Evolutionary conservation across 2,888 invertebrate genomes (phyloP).

Genomic region (Sminthurinus aureus): DNA sequence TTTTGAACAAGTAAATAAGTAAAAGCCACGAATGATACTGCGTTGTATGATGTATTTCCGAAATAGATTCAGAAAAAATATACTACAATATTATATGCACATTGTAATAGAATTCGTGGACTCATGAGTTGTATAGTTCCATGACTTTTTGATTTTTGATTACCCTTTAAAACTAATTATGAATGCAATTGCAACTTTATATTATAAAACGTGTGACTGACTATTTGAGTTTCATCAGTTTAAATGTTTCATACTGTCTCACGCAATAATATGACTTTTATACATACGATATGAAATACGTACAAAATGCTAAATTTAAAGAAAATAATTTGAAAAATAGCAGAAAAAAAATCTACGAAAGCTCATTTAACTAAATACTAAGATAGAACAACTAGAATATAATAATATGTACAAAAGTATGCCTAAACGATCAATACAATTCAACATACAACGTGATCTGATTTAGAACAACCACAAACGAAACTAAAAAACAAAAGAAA

Average conservation of each 20-base stretch:
- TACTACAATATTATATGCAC: not conserved
- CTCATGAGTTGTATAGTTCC: not conserved
- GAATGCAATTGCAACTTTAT: constrained; percentile 14
- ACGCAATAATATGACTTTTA: not conserved
- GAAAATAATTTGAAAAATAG: not conserved
- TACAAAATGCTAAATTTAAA: not conserved
- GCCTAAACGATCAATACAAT: no score
- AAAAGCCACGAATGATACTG: not conserved
- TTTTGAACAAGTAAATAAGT: not conserved
- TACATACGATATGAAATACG: not conserved
- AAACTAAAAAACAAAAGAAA: no score
- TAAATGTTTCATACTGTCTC: not conserved
- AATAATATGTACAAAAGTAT: no score
- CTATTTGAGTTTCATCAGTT: no score
- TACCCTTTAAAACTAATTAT: not conserved
- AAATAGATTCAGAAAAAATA: not conserved
- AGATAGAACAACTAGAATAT: no score
- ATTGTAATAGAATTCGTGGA: not conserved
- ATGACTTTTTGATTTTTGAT: not conserved
- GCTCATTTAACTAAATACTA: no score
- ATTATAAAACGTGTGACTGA: not conserved
- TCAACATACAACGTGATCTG: no score
- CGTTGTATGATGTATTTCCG: not conserved
- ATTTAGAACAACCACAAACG: no score
- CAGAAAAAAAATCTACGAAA: not conserved